Evolutionary conservation across 1,140 invertebrate genomes (phyloP).

Genomic region (Euwallacea similis): DNA sequence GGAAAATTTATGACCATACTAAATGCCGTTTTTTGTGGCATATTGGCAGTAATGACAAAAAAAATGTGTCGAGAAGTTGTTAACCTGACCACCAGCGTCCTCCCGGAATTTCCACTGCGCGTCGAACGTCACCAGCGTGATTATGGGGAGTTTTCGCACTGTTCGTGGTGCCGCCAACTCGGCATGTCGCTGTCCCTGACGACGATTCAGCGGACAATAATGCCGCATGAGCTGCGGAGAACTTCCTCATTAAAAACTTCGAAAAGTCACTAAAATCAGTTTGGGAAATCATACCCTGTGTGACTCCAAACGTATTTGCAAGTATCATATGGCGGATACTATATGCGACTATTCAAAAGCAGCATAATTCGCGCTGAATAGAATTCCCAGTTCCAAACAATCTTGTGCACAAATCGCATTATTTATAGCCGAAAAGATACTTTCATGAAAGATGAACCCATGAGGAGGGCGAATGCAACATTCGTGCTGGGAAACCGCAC

Average conservation of each 20-base stretch:
- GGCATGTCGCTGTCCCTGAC: not conserved
- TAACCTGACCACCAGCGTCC: no score
- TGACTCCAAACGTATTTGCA: not conserved
- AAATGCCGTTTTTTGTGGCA: no score
- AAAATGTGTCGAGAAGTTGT: no score
- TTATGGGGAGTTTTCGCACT: no score
- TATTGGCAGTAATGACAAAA: no score
- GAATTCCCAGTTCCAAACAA: conserved; percentile 4
- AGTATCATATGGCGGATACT: not conserved
- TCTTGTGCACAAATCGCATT: conserved; percentile 10
- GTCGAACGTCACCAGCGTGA: no score
- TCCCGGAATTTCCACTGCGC: no score
- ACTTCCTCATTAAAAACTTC: not conserved
- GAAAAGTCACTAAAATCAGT: not conserved
- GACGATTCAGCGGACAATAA: not conserved
- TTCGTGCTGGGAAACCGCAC: conserved; percentile 11
- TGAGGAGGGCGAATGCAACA: conserved; percentile 2
- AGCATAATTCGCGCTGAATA: conserved; percentile 1
- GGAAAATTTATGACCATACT: no score
- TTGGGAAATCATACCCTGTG: not conserved
- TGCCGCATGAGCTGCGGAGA: not conserved
- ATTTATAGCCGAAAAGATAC: conserved; percentile 7
- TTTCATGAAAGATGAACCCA: conserved; percentile 13
- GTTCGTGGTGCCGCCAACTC: no score
- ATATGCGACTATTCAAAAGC: not conserved